Conservation (phyloP, 2,797 vertebrate genomes). For the Oryzias dopingdopingensis region DNA sequence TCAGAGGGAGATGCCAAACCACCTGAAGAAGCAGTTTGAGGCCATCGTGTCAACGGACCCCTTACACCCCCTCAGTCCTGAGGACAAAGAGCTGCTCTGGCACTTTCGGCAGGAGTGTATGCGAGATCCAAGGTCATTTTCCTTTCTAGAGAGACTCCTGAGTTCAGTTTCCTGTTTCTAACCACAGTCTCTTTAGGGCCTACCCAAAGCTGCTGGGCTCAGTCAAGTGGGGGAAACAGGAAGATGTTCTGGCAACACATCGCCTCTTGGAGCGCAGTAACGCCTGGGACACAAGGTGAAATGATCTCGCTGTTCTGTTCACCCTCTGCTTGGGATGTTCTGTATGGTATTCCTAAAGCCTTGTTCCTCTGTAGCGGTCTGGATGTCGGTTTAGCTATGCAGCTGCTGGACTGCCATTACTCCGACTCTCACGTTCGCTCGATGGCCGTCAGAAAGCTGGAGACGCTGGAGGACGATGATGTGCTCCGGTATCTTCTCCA, state of each 20-base stretch:
- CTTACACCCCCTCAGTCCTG: slow-evolving; percentile 90
- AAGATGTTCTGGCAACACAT: slow-evolving; percentile 89
- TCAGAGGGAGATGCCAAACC: slow-evolving; percentile 95
- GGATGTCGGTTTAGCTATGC: slow-evolving; percentile 95
- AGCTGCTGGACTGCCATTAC: slow-evolving; percentile 95
- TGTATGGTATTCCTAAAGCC: not conserved
- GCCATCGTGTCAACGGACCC: slow-evolving; percentile 92
- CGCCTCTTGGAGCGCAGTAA: slow-evolving; percentile 86
- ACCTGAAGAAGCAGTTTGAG: slow-evolving; percentile 92
- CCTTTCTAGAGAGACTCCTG: rapidly evolving
- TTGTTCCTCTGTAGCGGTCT: slow-evolving; percentile 69
- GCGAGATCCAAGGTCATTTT: slow-evolving; percentile 83
- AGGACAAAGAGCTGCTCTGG: slow-evolving; percentile 98
- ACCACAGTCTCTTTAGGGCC: slow-evolving; percentile 63
- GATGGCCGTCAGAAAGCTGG: slow-evolving; percentile 94
- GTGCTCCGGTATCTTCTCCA: slow-evolving; percentile 95
- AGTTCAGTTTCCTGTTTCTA: not conserved
- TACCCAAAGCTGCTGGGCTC: slow-evolving; percentile 96
- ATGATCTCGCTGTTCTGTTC: rapidly evolving
- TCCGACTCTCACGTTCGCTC: slow-evolving; percentile 93
- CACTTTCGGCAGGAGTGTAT: slow-evolving; percentile 95
- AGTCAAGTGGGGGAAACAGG: slow-evolving; percentile 94
- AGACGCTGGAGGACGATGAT: slow-evolving; percentile 91
- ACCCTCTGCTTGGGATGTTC: not conserved
- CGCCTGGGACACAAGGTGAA: slow-evolving; percentile 86